Conservation (phyloP, 2,113 vertebrate genomes). For the Trichechus manatus region DNA sequence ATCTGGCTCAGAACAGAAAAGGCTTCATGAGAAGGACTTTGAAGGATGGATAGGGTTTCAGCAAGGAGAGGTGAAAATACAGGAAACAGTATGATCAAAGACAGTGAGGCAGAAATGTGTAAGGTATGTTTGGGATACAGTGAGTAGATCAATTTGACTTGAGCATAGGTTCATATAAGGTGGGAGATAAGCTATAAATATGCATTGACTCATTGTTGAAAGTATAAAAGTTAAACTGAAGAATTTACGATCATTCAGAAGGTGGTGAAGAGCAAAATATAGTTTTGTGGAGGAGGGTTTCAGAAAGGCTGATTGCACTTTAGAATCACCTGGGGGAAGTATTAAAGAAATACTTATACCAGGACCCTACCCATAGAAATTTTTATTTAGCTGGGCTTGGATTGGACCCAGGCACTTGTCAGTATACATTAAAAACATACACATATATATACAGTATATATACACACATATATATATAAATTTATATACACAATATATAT, state of each 20-base stretch:
- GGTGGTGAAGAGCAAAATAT: not conserved
- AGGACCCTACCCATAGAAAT: not conserved
- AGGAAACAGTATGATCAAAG: not conserved
- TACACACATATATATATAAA: not conserved
- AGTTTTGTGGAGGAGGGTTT: not conserved
- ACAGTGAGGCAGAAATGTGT: not conserved
- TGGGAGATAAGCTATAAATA: not conserved
- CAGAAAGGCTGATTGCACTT: not conserved
- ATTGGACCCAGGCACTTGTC: not conserved
- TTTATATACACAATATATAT: not conserved
- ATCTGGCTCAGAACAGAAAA: not conserved
- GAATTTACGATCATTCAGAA: constrained; percentile 23
- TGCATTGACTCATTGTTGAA: not conserved
- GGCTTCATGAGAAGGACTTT: not conserved
- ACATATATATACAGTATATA: not conserved
- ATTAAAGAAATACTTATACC: not conserved
- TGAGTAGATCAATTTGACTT: not conserved
- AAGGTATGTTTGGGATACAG: not conserved
- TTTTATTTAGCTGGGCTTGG: not conserved
- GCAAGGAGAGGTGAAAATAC: not conserved
- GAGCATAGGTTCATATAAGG: not conserved
- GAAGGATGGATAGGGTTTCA: not conserved
- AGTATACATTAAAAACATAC: not conserved
- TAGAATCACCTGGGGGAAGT: not conserved
- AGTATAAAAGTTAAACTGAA: not conserved